A percentile compares a stretch with the other conserved stretches of the same genome.
Evolutionary conservation across 2,113 vertebrate genomes (phyloP).

Genomic region (Laterallus jamaicensis): DNA sequence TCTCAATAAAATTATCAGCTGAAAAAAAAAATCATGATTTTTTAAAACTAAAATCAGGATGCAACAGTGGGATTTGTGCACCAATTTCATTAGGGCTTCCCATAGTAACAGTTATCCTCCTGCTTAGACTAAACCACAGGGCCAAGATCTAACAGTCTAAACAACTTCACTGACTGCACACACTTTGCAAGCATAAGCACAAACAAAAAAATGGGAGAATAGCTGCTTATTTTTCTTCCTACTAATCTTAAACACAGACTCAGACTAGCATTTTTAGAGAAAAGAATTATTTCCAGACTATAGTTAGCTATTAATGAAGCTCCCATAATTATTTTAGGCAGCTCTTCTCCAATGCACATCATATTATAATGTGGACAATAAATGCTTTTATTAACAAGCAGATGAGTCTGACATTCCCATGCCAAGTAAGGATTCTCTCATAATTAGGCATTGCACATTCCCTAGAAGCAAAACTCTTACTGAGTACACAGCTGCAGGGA

Average conservation of each 20-base stretch:
- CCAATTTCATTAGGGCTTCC: background rate
- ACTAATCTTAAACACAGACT: background rate
- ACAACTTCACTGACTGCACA: background rate
- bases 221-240: background rate
- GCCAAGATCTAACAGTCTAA: background rate
- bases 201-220: background rate
- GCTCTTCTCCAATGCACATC: background rate
- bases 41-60: background rate
- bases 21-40: background rate
- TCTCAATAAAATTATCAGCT: background rate
- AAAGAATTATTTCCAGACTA: background rate
- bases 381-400: constrained; percentile 27
- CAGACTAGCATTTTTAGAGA: background rate
- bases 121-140: background rate
- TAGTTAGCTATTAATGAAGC: background rate
- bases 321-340: background rate
- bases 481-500: constrained; percentile 5
- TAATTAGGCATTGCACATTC: constrained; percentile 20
- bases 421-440: background rate
- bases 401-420: constrained; percentile 4
- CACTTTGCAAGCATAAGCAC: background rate
- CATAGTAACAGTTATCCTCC: background rate
- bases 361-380: background rate
- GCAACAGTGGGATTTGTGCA: background rate
- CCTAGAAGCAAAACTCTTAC: constrained; percentile 1